phyloP scores from a whole-genome alignment of 2,113 vertebrate species.

The Antigone vipio region DNA sequence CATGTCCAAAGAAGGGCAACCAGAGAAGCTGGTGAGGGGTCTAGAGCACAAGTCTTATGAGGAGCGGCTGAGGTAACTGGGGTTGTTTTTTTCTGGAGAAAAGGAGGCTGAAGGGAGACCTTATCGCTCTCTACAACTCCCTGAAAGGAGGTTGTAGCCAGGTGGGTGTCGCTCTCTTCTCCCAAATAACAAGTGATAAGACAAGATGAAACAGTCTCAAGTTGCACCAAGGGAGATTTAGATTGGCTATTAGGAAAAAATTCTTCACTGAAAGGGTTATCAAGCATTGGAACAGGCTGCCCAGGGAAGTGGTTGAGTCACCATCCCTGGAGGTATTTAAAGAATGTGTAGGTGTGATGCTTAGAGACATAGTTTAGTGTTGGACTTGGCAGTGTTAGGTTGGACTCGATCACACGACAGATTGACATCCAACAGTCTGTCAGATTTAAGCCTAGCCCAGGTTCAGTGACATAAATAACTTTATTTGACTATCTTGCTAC shows the following conservation, averaged over 20 bases:
- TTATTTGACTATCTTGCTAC: neutral
- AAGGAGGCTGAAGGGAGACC: no score
- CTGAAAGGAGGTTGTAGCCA: no score
- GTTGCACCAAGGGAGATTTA: neutral
- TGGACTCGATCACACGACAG: neutral
- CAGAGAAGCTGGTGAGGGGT: neutral
- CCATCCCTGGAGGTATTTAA: neutral
- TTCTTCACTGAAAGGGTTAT: neutral
- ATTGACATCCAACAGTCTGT: neutral
- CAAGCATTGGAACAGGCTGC: neutral
- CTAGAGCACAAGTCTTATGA: neutral
- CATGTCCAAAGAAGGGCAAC: neutral
- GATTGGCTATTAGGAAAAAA: neutral
- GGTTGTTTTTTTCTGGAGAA: no score
- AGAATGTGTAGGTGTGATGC: neutral
- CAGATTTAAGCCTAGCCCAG: neutral
- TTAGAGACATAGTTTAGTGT: neutral
- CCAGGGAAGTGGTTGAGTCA: neutral
- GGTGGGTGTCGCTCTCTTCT: neutral
- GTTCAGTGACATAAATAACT: neutral
- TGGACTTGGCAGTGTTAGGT: neutral
- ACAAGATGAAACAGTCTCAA: neutral
- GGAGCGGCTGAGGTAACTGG: neutral
- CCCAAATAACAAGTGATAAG: neutral
- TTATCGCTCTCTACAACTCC: no score